These are phyloP conservation scores for Peromyscus melanophrys DNA, from an alignment of 2,797 vertebrate species.

Conservation along the genomic window DNA sequence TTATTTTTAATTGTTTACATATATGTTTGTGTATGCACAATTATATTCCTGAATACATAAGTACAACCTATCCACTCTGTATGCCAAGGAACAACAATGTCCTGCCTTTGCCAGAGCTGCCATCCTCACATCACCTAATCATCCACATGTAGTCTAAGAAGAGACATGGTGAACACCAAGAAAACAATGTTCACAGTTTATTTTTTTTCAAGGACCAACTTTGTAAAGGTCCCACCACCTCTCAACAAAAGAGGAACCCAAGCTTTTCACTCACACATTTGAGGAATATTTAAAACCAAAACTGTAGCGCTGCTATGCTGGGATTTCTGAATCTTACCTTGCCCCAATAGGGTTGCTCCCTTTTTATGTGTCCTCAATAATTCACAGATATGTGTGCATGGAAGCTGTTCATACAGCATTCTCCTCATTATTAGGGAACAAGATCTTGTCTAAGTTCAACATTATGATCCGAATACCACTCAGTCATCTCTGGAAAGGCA, in stretches of 20 bases:
- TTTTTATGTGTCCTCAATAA: background rate
- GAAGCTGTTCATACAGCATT: fast-evolving
- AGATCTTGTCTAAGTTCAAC: background rate
- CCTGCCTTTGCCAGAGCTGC: background rate
- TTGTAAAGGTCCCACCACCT: too few species aligned
- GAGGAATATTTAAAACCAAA: background rate
- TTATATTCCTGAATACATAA: background rate
- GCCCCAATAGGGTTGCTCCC: fast-evolving
- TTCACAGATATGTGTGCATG: background rate
- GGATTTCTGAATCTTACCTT: background rate
- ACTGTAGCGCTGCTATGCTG: background rate
- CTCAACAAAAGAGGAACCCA: too few species aligned
- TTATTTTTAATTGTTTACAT: constrained; percentile 12
- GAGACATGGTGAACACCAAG: background rate
- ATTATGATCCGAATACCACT: too few species aligned
- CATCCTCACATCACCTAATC: background rate
- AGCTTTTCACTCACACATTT: background rate
- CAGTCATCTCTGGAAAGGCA: background rate
- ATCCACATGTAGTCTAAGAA: background rate
- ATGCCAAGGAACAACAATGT: background rate
- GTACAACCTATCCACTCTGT: background rate
- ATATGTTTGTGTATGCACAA: too few species aligned
- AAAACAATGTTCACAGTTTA: background rate
- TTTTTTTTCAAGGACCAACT: too few species aligned
- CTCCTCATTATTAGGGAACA: background rate